phyloP scores from a whole-genome alignment of 2,888 invertebrate genomes.

The Trachelus stipa region DNA sequence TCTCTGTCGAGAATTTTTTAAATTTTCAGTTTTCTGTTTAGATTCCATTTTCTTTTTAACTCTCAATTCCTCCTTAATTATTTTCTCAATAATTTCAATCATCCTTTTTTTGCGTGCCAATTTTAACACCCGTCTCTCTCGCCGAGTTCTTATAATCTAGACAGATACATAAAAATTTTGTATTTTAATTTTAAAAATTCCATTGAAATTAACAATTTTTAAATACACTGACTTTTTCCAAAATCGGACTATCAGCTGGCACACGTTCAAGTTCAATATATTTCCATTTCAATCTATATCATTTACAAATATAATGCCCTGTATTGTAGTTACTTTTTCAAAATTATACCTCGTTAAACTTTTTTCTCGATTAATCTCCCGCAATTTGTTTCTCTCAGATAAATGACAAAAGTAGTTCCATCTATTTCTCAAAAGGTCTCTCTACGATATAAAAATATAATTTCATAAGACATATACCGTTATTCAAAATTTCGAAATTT shows the following conservation, averaged over 20 bases:
- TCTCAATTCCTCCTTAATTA: background rate
- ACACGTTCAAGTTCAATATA: background rate
- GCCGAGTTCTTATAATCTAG: background rate
- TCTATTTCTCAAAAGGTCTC: background rate
- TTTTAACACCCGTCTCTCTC: background rate
- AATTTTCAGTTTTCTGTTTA: background rate
- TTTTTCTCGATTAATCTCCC: background rate
- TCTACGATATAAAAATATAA: background rate
- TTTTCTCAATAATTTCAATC: background rate
- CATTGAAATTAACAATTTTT: background rate
- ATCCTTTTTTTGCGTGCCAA: background rate
- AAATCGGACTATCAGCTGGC: background rate
- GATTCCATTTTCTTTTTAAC: background rate
- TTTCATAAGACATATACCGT: background rate
- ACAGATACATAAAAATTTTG: background rate
- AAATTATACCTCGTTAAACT: background rate
- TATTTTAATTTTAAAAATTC: background rate
- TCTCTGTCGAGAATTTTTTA: background rate
- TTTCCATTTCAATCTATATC: background rate
- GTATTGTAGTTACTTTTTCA: background rate
- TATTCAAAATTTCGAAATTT: background rate
- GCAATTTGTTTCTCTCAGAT: background rate
- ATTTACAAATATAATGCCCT: background rate
- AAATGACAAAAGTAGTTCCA: background rate
- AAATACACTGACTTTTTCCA: background rate